Base-by-base conservation (phyloP, 2,797 vertebrate species). In the Danio choprae region DNA sequence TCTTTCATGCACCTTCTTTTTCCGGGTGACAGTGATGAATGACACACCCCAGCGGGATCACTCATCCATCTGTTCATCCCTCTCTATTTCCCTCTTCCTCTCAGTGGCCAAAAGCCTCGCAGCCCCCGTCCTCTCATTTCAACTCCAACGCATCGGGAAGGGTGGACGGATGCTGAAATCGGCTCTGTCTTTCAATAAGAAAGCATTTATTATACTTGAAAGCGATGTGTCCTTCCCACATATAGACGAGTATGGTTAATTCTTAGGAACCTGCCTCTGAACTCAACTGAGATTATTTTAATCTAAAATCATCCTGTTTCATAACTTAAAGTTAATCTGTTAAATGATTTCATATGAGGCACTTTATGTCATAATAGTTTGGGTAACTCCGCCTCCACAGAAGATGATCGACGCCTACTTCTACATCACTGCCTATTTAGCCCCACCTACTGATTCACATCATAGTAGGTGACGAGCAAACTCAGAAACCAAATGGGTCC, bases 31-130 rank as follows among this genome's bases (percentile, higher is more conserved):
- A 79, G 68, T 92, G 91, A 92, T 92, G 90, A 91, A 92, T 91
- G 91, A 91, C 90, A 87, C 83, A 89, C 91, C 90, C 91, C 90
- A 90, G 86, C 88, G 91, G 91, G 91, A 89, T 88, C 88, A 90
- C 89, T 92, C 77, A 72, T 79, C 91, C 90, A 91, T 92, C 91
- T 92, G 90, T 92, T 90, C 89, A 89, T 91, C 88, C 87, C 87
- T 87, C 78, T 86, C 67, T 72, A 62, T 79, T 79, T 64, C 77
- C 69, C 43, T 69, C 67, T 72, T 56, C 48, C 77, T 63, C 69
- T 72, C 59, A 41, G 65, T 79, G 65, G 65, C 67, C 67, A 69
- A 41, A 70, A 79, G 56, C 77, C 46, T 79, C 77, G 70, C 73
- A 59, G 53, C 50, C 58, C 77, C 59, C 13, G 8, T 71, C 48